Percentiles rank a stretch among this genome's conserved stretches.
Conservation (phyloP, 1,140 invertebrate genomes). For the Apis dorsata region DNA sequence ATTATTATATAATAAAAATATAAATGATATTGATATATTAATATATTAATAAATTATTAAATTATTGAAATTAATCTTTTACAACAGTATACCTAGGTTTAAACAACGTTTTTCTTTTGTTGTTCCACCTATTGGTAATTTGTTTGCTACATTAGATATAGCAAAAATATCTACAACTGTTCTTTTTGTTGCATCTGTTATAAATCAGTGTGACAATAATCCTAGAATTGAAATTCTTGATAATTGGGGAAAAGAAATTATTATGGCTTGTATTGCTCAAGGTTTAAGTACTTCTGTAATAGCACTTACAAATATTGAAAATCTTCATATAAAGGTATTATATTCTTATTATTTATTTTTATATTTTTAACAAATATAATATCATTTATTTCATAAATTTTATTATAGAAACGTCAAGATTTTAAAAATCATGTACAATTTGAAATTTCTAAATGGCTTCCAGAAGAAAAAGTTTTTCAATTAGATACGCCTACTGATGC, state of each 20-base stretch:
- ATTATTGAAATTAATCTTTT: constrained; percentile 52
- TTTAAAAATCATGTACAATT: constrained; percentile 89
- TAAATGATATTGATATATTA: background rate
- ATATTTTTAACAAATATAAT: background rate
- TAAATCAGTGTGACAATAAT: constrained; percentile 77
- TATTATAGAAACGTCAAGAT: constrained; percentile 84
- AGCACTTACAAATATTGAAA: constrained; percentile 88
- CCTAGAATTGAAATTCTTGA: constrained; percentile 82
- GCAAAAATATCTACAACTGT: constrained; percentile 92
- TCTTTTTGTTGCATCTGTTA: constrained; percentile 86
- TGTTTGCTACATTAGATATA: constrained; percentile 89
- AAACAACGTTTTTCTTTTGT: constrained; percentile 93
- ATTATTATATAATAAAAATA: background rate
- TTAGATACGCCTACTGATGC: constrained; percentile 89
- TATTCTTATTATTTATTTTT: background rate
- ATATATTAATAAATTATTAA: constrained; percentile 20
- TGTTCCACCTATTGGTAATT: constrained; percentile 85
- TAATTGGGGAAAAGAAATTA: constrained; percentile 87
- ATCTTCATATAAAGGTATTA: constrained; percentile 80
- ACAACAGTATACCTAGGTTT: constrained; percentile 87
- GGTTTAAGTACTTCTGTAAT: constrained; percentile 90
- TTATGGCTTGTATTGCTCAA: constrained; percentile 88
- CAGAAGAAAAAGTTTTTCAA: constrained; percentile 89
- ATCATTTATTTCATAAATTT: background rate
- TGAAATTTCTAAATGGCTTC: constrained; percentile 88